Conservation (phyloP, 1,140 invertebrate genomes). For the Anastrepha ludens region DNA sequence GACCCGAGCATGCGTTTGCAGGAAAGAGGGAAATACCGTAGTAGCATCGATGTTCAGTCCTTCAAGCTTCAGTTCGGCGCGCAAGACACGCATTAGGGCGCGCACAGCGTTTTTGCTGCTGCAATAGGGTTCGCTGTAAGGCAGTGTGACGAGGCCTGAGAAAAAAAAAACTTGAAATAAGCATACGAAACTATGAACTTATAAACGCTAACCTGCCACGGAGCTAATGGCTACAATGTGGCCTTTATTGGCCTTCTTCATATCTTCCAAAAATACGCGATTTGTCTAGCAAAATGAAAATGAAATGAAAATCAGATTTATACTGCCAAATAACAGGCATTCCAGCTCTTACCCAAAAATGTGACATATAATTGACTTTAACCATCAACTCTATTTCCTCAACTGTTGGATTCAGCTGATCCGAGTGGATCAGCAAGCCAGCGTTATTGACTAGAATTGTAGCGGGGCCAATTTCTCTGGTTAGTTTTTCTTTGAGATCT, state of each 20-base stretch:
- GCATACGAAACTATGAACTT: not conserved
- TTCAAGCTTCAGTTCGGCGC: slow-evolving; percentile 55
- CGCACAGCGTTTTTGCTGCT: slow-evolving; percentile 84
- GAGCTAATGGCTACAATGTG: slow-evolving; percentile 91
- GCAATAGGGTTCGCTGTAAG: slow-evolving; percentile 75
- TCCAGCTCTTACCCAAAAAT: slow-evolving; percentile 54
- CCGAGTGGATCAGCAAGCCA: slow-evolving; percentile 51
- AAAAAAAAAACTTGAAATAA: not conserved
- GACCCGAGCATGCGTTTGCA: slow-evolving; percentile 47
- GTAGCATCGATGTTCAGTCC: slow-evolving; percentile 8
- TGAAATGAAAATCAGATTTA: no score
- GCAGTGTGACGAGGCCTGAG: slow-evolving; percentile 72
- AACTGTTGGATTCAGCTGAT: slow-evolving; percentile 9
- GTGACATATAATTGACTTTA: slow-evolving; percentile 57
- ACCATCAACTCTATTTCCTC: slow-evolving; percentile 51
- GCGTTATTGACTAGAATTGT: slow-evolving; percentile 61
- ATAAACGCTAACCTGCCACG: slow-evolving; percentile 77
- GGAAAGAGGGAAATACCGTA: slow-evolving; percentile 51
- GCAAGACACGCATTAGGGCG: slow-evolving; percentile 81
- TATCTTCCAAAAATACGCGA: slow-evolving; percentile 82
- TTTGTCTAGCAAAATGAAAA: slow-evolving; percentile 75
- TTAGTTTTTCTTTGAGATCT: slow-evolving; percentile 53
- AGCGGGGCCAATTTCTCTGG: slow-evolving; percentile 54
- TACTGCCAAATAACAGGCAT: not conserved
- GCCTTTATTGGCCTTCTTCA: slow-evolving; percentile 87